A percentile compares a stretch with the other conserved stretches of the same genome.
These are phyloP conservation scores for Blastobasis adustella DNA, from an alignment of 2,888 invertebrate species.

Conservation along the genomic window DNA sequence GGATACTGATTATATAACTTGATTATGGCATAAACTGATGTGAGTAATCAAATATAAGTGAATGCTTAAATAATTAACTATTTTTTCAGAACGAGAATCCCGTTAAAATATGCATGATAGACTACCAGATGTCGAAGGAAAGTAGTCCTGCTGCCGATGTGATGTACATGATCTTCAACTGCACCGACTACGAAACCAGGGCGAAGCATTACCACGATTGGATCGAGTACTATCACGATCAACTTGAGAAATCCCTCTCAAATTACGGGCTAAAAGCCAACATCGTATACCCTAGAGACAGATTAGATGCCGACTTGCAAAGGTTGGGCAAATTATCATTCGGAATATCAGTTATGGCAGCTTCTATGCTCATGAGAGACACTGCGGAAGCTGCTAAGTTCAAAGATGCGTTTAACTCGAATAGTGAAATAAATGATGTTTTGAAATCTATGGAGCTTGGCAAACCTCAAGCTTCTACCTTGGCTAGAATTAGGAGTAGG, in stretches of 20 bases:
- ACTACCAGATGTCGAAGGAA: constrained; percentile 11
- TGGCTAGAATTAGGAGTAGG: background rate
- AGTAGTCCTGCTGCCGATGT: constrained; percentile 10
- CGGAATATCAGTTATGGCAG: background rate
- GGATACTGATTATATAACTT: too few relatives aligned
- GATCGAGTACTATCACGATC: constrained; percentile 6
- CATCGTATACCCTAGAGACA: constrained; percentile 3
- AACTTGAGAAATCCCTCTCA: background rate
- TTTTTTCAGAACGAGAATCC: background rate
- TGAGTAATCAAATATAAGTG: too few relatives aligned
- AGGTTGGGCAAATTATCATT: constrained; percentile 9
- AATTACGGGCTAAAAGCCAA: constrained; percentile 2
- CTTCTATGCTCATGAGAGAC: background rate
- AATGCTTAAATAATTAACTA: too few relatives aligned
- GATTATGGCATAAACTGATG: too few relatives aligned
- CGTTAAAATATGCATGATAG: constrained; percentile 7
- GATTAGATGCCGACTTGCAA: constrained; percentile 8
- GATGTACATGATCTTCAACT: constrained; percentile 10
- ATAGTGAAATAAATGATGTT: background rate
- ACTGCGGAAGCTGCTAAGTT: background rate
- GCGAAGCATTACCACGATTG: constrained; percentile 1
- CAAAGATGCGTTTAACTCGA: background rate
- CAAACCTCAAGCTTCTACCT: background rate
- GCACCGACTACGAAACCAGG: constrained; percentile 12
- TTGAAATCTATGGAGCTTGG: background rate